Base-by-base conservation (phyloP, 2,113 vertebrate genomes). In the Pelmatolapia mariae region DNA sequence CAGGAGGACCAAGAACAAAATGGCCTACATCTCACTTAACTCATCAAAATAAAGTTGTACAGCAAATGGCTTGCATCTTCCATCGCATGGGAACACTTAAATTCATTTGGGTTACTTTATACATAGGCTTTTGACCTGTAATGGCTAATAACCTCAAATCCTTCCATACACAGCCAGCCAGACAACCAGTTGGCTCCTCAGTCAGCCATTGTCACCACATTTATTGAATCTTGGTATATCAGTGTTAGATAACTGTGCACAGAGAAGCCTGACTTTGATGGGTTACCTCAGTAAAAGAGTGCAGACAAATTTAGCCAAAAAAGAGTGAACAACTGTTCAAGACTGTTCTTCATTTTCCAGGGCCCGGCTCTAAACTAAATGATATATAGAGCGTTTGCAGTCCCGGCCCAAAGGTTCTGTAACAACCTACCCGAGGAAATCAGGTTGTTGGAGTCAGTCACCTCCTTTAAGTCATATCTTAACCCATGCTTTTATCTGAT, bases 1-100 rank as follows among this genome's bases (percentile, higher is more conserved):
- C 91, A 92, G 68, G 80, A 89, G 61, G 82, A 92, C 88, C 38
- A 38, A 71, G 80, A 86, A 92, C 84, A 87, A 93, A 94, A 92
- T 50, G 76, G 84, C 85, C 86, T 86, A 53, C 84, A 93, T 90
- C 47, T 78, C 29, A 86, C 79, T 88, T 11, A 15, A 80, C 73
- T 81, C 76, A 22, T 63, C 83, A 76, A 89, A 89, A 90, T 88
- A 82, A 91, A 84, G 66, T 79, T 73, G 45, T 71, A 68, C 59
- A 85, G 89, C 50, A 40, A 85, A 89, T 50, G 53, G 45, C 52
- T 80, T 33, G 61, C 57, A 68, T 90, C 83, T 84, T 82, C 47
- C 5, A 2, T 50, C 8, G 11, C 29, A 61, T 47, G 47, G 40
- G 54, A 82, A 83, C 38, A 50, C 38, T 16, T 3, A 26, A 82